Conservation (phyloP, 1,140 invertebrate genomes). For the Rhagoletis pomonella region DNA sequence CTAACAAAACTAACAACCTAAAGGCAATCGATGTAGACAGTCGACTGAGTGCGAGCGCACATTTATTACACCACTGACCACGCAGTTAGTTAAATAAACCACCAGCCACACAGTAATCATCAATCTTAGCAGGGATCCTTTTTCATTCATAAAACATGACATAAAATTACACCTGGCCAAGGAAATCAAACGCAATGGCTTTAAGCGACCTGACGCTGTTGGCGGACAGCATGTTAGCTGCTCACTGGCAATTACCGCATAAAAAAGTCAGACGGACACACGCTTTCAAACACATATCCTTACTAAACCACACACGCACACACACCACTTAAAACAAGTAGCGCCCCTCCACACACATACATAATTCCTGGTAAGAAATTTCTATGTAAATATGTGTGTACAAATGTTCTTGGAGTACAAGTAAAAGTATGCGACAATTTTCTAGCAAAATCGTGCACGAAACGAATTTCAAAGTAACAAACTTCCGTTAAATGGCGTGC, state of each 20-base stretch:
- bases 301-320: too few species aligned
- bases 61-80: conserved; percentile 18
- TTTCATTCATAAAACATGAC: conserved; percentile 48
- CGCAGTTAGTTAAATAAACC: conserved; percentile 24
- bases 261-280: conserved; percentile 26
- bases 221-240: conserved; percentile 30
- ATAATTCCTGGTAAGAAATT: neutral
- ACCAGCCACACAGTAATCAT: conserved; percentile 18
- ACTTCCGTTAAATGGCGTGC: conserved; percentile 57
- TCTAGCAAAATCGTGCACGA: conserved; percentile 39
- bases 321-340: neutral
- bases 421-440: conserved; percentile 49
- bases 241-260: conserved; percentile 54
- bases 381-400: neutral
- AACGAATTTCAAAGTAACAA: conserved; percentile 51
- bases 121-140: conserved; percentile 47
- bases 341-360: neutral
- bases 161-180: conserved; percentile 47
- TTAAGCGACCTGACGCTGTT: too few species aligned
- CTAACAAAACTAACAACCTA: neutral
- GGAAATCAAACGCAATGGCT: neutral
- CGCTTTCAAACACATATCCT: too few species aligned
- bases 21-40: conserved; percentile 2
- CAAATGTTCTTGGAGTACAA: too few species aligned
- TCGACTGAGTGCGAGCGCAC: neutral